A percentile compares a stretch with the other conserved stretches of the same genome.
phyloP scores from a whole-genome alignment of 1,140 invertebrate species.

The Danaus melanippus region DNA sequence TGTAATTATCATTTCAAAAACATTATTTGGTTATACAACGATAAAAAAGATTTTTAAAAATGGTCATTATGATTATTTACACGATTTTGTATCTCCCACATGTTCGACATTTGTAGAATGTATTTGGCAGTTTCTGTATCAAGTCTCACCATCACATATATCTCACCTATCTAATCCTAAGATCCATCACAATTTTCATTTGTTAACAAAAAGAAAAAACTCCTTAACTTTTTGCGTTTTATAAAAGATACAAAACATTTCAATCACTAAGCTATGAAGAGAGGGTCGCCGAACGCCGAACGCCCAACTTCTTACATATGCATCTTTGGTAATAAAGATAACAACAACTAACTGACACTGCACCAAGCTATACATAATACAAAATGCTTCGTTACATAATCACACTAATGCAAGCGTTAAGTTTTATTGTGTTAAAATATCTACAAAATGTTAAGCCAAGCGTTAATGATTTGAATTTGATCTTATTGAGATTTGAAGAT shows the following conservation, averaged over 20 bases:
- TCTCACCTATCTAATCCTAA: constrained; percentile 57
- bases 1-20: constrained; percentile 8
- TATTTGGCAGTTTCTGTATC: constrained; percentile 37
- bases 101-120: constrained; percentile 15
- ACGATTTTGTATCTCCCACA: constrained; percentile 26
- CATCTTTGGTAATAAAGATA: constrained; percentile 69
- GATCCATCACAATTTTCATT: constrained; percentile 62
- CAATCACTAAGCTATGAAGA: constrained; percentile 60
- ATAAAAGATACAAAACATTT: constrained; percentile 69
- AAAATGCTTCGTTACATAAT: constrained; percentile 15
- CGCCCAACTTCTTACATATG: constrained; percentile 46
- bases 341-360: constrained; percentile 52
- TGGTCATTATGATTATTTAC: constrained; percentile 29
- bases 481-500: constrained; percentile 8
- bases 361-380: constrained; percentile 33
- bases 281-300: constrained; percentile 43
- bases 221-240: constrained; percentile 50
- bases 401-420: constrained; percentile 22
- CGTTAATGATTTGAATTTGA: constrained; percentile 17
- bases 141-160: constrained; percentile 33
- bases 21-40: constrained; percentile 9
- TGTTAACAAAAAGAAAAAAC: constrained; percentile 40
- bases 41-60: constrained; percentile 16
- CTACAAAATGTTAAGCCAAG: constrained; percentile 31
- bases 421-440: constrained; percentile 24